Evolutionary conservation across 2,113 vertebrate genomes (phyloP), one percentile per base, ranked within the genome.

Genomic region (Chinchilla lanigera): DNA sequence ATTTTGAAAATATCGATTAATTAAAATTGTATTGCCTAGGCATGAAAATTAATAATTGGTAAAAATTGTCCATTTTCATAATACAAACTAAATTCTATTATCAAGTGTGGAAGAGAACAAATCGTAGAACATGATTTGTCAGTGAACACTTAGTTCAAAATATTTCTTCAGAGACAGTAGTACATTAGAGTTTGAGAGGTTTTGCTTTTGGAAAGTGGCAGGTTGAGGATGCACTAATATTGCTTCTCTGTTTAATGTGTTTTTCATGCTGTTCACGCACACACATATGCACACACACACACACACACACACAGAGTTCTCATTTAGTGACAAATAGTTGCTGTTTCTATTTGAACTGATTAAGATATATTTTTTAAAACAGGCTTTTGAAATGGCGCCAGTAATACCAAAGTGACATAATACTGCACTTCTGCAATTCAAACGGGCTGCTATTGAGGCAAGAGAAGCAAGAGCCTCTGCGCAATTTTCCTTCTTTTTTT

Each of bases 351-450:
- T 98, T 97, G 83, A 98, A 97, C 60, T 96, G 98, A 97, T 98
- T 97, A 98, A 98, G 90, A 94, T 97, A 96, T 95, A 95, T 73
- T 94, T 97, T 98, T 89, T 75, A 97, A 97, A 98, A 97, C 83
- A 63, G 78, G 96, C 50, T 96, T 97, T 98, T 89, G 94, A 96
- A 97, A 98, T 86, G 17, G 78, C 87, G 97, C 97, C 73, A 54
- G 71, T 97, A 95, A 95, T 88, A 35, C 94, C 60, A 86, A 89
- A 97, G 81, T 95, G 97, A 96, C 97, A 98, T 92, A 97, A 98
- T 82, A 52, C 52, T 38, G 86, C 86, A 93, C 0, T 9, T 96
- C 93, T 98, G 81, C 97, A 97, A 98, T 98, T 98, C 87, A 97
- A 93, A 97, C 98, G 95, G 94, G 73, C 92, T 98, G 86, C 87